phyloP scores from a whole-genome alignment of 2,888 invertebrate species.

The Bellardia pandia region DNA sequence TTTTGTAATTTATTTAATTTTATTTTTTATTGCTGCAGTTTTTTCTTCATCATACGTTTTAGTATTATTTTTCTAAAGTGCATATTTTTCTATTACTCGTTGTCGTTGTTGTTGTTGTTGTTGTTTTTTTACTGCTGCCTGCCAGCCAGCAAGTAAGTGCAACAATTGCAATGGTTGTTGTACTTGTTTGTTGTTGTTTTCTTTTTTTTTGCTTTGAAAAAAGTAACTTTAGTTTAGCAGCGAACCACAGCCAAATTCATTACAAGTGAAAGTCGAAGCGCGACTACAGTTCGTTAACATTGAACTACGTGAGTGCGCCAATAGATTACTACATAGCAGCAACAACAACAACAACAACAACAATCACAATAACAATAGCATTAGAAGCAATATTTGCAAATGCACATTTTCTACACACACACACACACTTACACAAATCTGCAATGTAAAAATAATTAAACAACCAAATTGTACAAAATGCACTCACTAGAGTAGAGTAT shows the following conservation, averaged over 20 bases:
- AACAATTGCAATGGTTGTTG: constrained; percentile 62
- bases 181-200: constrained; percentile 21
- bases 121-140: constrained; percentile 29
- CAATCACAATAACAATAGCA: constrained; percentile 66
- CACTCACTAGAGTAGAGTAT: constrained; percentile 12
- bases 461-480: constrained; percentile 27
- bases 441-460: constrained; percentile 36
- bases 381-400: constrained; percentile 62
- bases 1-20: constrained; percentile 63
- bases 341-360: constrained; percentile 52
- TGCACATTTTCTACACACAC: background rate
- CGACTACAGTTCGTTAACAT: constrained; percentile 82
- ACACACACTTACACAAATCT: constrained; percentile 21
- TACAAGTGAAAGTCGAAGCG: constrained; percentile 82
- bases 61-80: constrained; percentile 73
- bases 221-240: constrained; percentile 71
- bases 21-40: constrained; percentile 41
- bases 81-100: constrained; percentile 68
- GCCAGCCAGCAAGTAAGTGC: constrained; percentile 36
- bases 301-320: constrained; percentile 81
- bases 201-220: constrained; percentile 33
- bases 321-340: constrained; percentile 65
- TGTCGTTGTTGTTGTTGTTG: constrained; percentile 55
- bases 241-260: constrained; percentile 81
- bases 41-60: constrained; percentile 63